Evolutionary conservation across 2,797 vertebrate species (phyloP).

Genomic region (Jordanella pulchra): DNA sequence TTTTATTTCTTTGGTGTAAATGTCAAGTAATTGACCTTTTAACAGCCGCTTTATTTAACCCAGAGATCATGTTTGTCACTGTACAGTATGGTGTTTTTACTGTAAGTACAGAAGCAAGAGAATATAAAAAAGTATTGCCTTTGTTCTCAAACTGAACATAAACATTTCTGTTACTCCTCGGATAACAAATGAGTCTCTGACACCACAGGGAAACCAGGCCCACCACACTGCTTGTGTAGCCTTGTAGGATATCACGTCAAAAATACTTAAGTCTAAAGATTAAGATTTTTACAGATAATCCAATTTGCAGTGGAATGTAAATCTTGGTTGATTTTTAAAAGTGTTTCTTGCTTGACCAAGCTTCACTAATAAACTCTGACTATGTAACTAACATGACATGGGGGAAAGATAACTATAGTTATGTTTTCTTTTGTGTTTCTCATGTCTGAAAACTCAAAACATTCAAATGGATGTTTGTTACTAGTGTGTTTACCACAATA

Average conservation of each 20-base stretch:
- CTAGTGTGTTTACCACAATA: too few species aligned
- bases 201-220: too few species aligned
- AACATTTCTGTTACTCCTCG: not conserved
- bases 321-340: not conserved
- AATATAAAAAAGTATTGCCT: too few species aligned
- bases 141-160: not conserved
- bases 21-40: not conserved
- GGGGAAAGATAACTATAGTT: too few species aligned
- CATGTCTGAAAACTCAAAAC: not conserved
- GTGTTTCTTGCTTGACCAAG: not conserved
- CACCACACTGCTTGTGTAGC: too few species aligned
- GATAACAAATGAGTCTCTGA: too few species aligned
- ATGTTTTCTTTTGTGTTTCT: not conserved
- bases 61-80: not conserved
- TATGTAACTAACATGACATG: too few species aligned
- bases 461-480: too few species aligned
- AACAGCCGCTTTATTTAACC: not conserved
- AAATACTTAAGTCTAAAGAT: not conserved
- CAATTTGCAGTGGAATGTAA: not conserved
- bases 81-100: too few species aligned
- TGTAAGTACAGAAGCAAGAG: too few species aligned
- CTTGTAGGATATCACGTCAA: not conserved
- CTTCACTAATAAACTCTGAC: not conserved
- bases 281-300: not conserved
- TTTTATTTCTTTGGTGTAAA: not conserved